Evolutionary conservation across 2,113 vertebrate genomes (phyloP), one percentile per base, ranked within the genome.

Genomic region (Sterna hirundo): DNA sequence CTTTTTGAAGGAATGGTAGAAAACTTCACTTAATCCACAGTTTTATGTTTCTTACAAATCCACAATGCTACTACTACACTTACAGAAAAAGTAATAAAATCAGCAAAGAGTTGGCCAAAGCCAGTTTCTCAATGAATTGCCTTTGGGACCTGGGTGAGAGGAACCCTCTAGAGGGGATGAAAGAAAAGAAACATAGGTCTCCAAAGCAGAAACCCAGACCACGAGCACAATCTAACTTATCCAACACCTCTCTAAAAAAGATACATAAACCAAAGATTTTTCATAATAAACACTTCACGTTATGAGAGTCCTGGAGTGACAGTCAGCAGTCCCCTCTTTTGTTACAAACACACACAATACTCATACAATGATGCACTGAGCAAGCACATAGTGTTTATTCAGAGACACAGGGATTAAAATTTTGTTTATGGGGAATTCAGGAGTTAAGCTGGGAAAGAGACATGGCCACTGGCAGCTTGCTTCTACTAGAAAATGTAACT

Each of bases 401-500:
- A 85, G 90, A 86, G 61, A 34, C 58, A 58, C 36, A 47, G 44
- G 78, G 90, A 91, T 83, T 80, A 90, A 49, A 82, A 51, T 34
- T 91, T 80, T 93, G 75, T 83, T 94, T 86, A 88, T 54, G 64
- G 51, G 84, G 83, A 97, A 88, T 61, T 15, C 5, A 10, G 86
- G 79, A 96, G 70, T 91, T 83, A 88, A 90, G 42, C 57, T 77
- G 55, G 75, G 79, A 94, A 76, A 79, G 83, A 96, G 85, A 86
- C 66, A 58, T 3, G 27, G 88, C 55, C 64, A 83, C 89, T 81
- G 72, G 72, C 77, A 79, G 77, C 74, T 82, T 82, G 60, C 83
- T 86, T 65, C 77, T 36, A 5, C 83, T n/a, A 75, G 77, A 88
- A 96, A 91, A 93, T 36, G 47, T 58, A 47, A 60, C 74, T 95